Conservation (phyloP, 2,113 vertebrate genomes). For the Nerophis lumbriciformis region DNA sequence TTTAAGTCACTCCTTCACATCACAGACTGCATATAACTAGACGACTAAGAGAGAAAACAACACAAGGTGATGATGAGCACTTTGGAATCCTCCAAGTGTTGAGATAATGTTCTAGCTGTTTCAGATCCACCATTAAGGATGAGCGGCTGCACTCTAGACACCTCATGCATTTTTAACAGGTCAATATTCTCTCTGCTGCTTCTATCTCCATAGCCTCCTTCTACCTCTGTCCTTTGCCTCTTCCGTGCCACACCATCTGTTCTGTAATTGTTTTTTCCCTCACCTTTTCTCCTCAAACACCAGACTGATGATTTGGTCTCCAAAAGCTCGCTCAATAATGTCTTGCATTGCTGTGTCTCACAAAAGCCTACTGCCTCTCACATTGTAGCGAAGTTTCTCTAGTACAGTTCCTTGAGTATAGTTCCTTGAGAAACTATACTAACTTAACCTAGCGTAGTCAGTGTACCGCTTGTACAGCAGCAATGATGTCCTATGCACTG, state of each 20-base stretch:
- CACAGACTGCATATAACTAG: neutral
- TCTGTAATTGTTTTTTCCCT: conserved; percentile 11
- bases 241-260: neutral
- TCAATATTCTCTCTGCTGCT: conserved; percentile 42
- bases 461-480: too few relatives aligned
- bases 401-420: too few relatives aligned
- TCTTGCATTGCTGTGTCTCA: neutral
- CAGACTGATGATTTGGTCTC: conserved; percentile 14
- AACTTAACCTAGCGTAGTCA: too few relatives aligned
- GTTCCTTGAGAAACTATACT: too few relatives aligned
- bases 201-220: conserved; percentile 5
- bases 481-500: too few relatives aligned
- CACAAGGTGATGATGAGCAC: conserved; percentile 15
- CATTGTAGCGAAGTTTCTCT: too few relatives aligned
- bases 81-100: conserved; percentile 11
- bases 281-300: conserved; percentile 12
- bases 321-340: conserved; percentile 3
- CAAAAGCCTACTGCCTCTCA: too few relatives aligned
- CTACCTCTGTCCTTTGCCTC: conserved; percentile 4
- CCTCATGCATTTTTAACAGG: conserved; percentile 58
- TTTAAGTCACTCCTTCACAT: neutral
- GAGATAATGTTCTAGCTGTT: conserved; percentile 9
- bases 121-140: conserved; percentile 22
- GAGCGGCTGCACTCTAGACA: conserved; percentile 38
- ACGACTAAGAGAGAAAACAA: neutral